These are phyloP conservation scores for Marmota monax DNA, from an alignment of 2,113 vertebrate species.

Conservation along the genomic window DNA sequence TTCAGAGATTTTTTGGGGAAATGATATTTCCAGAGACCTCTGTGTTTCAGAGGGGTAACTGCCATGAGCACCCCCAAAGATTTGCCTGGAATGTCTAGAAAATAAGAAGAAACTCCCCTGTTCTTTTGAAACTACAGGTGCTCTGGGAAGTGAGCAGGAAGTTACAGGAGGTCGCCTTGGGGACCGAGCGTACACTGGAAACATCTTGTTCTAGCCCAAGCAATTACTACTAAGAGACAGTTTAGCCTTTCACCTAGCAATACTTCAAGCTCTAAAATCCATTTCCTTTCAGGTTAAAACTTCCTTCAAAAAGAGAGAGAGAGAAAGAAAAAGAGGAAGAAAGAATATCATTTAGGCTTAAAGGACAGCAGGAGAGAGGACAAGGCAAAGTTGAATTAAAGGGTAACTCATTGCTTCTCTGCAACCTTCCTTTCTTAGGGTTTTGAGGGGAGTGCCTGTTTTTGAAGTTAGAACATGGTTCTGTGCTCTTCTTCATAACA, in stretches of 20 bases:
- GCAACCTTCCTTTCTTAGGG: background rate
- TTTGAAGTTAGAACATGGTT: background rate
- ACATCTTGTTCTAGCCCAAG: constrained; percentile 43
- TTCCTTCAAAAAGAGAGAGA: background rate
- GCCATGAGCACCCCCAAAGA: background rate
- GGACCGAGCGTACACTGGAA: background rate
- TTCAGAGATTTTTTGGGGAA: background rate
- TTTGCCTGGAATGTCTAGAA: background rate
- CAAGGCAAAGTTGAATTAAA: background rate
- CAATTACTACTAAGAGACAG: constrained; percentile 25
- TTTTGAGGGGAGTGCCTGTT: background rate
- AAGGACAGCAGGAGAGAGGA: background rate
- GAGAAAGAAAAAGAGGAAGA: background rate
- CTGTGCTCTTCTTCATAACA: background rate
- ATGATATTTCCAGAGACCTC: background rate
- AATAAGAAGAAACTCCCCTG: background rate
- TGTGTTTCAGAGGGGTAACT: background rate
- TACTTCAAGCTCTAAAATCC: constrained; percentile 38
- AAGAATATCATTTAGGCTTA: background rate
- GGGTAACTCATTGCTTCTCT: background rate
- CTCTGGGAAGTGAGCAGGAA: background rate
- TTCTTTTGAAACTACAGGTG: background rate
- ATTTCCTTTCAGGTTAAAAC: constrained; percentile 63
- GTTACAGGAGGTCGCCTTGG: constrained; percentile 1
- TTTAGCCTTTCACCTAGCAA: constrained; percentile 62